Evolutionary conservation across 1,140 invertebrate genomes (phyloP), one percentile per base, ranked within the genome.

Genomic region (Danaus melanippus): DNA sequence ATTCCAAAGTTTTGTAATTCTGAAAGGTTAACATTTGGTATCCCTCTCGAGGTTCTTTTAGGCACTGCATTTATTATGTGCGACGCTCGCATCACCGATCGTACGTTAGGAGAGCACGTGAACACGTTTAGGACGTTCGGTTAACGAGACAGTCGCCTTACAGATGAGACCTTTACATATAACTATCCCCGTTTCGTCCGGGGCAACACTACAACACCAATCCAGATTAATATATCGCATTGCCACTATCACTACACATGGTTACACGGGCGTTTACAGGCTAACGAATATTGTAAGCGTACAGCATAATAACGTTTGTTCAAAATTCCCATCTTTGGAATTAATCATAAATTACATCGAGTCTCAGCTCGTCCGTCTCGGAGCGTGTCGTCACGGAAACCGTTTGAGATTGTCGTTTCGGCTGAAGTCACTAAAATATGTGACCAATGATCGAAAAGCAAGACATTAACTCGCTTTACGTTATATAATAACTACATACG

Each of bases 21-120:
- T 64, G 67, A 79, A 74, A 69, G 59, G 66, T 61, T 76, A 73
- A 65, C 61, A 67, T 71, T 71, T 66, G 55, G 61, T 68, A 66
- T 71, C 58, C 69, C 54, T 58, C 60, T 65, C 52, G 81, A 84
- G 81, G 81, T 84, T 84, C 77, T 81, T 84, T 84, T 84, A 82
- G 74, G 81, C 81, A 84, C 69, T 74, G 69, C 60, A 68, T 67
- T 15, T 15, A 15, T 15, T 15, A 15, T 15, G 3, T 15, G 15
- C 15, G 15, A 15, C 15, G 15, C 15, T 15, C 15, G 15, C 15
- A 1, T 15, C 15, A 15, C 15, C 15, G 15, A 15, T 15, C 15
- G 15, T 15, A 15, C 15, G 15, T 15, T 15, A 15, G 15, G 15
- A 15, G 15, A 15, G 15, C 15, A 15, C 15, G 15, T 15, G 15